Conservation (phyloP, 2,113 vertebrate species). For the Etheostoma spectabile region DNA sequence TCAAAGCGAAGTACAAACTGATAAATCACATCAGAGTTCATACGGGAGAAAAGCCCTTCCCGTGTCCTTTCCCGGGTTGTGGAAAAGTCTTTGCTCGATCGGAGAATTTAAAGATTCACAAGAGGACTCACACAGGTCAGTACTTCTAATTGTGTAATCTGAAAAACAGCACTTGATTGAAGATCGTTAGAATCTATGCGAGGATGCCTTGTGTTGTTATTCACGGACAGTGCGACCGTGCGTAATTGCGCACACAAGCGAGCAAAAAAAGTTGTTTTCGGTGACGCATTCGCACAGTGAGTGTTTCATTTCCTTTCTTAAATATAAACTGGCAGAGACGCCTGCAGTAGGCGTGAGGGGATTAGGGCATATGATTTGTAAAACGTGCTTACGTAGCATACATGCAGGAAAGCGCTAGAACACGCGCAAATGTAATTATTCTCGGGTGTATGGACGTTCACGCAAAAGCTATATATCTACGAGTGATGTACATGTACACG, state of each 20-base stretch:
- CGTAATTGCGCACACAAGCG: conserved; percentile 52
- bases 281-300: conserved; percentile 14
- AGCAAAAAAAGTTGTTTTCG: conserved; percentile 3
- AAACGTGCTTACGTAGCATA: conserved; percentile 72
- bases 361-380: conserved; percentile 68
- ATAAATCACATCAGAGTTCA: conserved; percentile 98
- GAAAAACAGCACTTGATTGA: neutral
- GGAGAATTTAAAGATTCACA: conserved; percentile 98
- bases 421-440: conserved; percentile 66
- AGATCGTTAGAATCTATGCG: neutral
- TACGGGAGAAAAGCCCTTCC: conserved; percentile 95
- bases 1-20: conserved; percentile 99
- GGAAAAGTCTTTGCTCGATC: conserved; percentile 97
- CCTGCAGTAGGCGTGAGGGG: conserved; percentile 57
- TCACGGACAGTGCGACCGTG: neutral
- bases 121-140: conserved; percentile 98
- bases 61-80: conserved; percentile 94
- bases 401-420: conserved; percentile 35
- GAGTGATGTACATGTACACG: neutral
- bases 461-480: conserved; percentile 27
- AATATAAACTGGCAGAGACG: conserved; percentile 29
- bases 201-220: conserved; percentile 11
- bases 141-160: conserved; percentile 45
- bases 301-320: conserved; percentile 51
- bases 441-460: conserved; percentile 41